Base-by-base conservation (phyloP, 2,888 invertebrate species). In the Drosophila buzzatii region DNA sequence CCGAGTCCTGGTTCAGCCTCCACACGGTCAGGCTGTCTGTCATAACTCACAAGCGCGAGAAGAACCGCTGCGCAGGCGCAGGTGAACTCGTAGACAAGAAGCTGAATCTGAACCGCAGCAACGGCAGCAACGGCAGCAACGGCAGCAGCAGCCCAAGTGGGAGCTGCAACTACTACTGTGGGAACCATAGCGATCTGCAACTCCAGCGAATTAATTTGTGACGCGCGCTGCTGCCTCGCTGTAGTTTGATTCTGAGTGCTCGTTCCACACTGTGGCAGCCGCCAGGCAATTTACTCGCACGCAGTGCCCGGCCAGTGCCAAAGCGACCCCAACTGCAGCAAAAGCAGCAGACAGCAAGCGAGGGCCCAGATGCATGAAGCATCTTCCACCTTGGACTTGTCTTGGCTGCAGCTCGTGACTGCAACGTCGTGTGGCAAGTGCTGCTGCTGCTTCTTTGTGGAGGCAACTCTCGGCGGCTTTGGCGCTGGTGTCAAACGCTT, bases 401-500 rank as follows among this genome's bases (percentile, higher is more conserved):
- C 47, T 44, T 42, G 60, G 52, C 52, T 65, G 52, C 56, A 66
- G 52, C 75, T 58, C 68, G 77, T 79, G 81, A 84, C 86, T 86
- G 70, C 73, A 57, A 8, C 68, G 77, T 84, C 86, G 82, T 90
- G 89, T 85, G 86, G 91, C 86, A 89, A 90, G 84, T 88, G 61
- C 52, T 73, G 58, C 58, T 63, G 55, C 10, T 49, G 37, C 42
- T 9, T 20, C 53, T 61, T 39, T 52, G 55, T 49, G 55, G 73
- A 77, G 81, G 66, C 69, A 75, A 61, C 78, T 82, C 82, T 77
- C 84, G 86, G 83, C 86, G 86, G 89, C 86, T 87, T 87, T 87
- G 86, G 89, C 87, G 89, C 83, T 87, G 86, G 90, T 90, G 90
- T 91, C 92, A 92, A 91, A 91, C 89, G 90, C 88, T 91, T 91